Percentiles rank a stretch among this genome's conserved stretches.
phyloP scores from a whole-genome alignment of 2,888 invertebrate genomes.

The Caenorhabditis zanzibari region DNA sequence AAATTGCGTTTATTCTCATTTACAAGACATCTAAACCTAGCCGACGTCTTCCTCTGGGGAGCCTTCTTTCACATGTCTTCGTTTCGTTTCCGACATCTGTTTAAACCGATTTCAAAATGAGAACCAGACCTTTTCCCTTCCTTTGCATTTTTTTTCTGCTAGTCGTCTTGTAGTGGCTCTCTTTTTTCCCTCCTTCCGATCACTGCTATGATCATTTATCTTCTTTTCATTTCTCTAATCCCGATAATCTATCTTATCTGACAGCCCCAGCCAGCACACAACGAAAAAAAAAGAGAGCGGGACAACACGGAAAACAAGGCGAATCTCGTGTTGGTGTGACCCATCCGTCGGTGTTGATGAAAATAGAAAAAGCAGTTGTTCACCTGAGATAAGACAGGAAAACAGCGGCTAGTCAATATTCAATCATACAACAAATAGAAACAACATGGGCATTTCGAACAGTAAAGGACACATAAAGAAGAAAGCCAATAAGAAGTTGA shows the following conservation, averaged over 20 bases:
- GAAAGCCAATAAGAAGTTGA: slow-evolving; percentile 81
- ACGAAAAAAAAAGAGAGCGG: not conserved
- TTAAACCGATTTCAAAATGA: slow-evolving; percentile 33
- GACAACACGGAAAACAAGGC: slow-evolving; percentile 9
- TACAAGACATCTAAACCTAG: slow-evolving; percentile 17
- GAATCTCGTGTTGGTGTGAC: slow-evolving; percentile 19
- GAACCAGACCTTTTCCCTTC: slow-evolving; percentile 25
- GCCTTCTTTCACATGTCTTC: not conserved
- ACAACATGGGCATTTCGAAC: slow-evolving; percentile 76
- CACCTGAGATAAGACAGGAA: not conserved
- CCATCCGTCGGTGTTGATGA: slow-evolving; percentile 6
- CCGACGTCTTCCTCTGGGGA: slow-evolving; percentile 14
- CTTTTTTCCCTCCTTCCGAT: not conserved
- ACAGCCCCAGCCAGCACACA: no score
- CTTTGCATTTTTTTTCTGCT: not conserved
- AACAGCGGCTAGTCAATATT: not conserved
- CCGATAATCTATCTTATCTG: slow-evolving; percentile 9
- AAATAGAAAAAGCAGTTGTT: slow-evolving; percentile 36
- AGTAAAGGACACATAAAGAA: slow-evolving; percentile 75
- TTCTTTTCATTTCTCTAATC: slow-evolving; percentile 6
- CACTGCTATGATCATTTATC: not conserved
- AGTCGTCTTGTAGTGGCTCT: not conserved
- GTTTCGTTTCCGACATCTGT: slow-evolving; percentile 28
- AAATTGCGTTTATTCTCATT: slow-evolving; percentile 30
- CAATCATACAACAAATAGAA: no score